phyloP scores from a whole-genome alignment of 53 echinoderm and acorn worm genomes.

The Paracentrotus lividus region DNA sequence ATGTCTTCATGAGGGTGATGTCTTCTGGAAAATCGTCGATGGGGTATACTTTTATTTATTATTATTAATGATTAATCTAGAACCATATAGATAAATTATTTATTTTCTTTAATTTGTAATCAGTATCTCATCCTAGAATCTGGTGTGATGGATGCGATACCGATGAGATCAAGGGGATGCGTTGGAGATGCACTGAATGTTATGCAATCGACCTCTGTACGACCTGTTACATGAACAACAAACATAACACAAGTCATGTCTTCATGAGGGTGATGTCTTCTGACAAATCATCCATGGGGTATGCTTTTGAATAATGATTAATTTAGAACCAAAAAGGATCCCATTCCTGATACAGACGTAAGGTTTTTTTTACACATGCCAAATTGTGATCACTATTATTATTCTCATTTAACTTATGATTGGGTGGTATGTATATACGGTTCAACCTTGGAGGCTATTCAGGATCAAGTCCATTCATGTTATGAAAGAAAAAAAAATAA shows the following conservation, averaged over 20 bases:
- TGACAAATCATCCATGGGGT: constrained; percentile 81
- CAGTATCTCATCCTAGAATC: constrained; percentile 79
- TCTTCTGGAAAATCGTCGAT: constrained; percentile 72
- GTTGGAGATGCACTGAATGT: constrained; percentile 88
- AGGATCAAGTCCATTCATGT: too few relatives aligned
- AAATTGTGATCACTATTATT: too few relatives aligned
- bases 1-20: constrained; percentile 80
- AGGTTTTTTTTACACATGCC: too few relatives aligned
- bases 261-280: constrained; percentile 78
- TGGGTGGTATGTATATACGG: too few relatives aligned
- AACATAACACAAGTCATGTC: constrained; percentile 79
- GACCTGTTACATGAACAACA: constrained; percentile 85
- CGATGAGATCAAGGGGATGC: constrained; percentile 77
- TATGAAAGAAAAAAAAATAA: too few relatives aligned
- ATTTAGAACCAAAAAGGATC: too few relatives aligned
- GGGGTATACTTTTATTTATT: constrained; percentile 67
- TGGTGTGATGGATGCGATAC: constrained; percentile 83
- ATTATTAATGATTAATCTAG: not conserved
- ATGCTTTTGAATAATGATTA: not conserved
- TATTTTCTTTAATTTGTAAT: too few relatives aligned
- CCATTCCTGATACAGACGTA: too few relatives aligned
- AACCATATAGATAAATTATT: too few relatives aligned
- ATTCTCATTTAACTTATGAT: too few relatives aligned
- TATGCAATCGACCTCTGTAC: constrained; percentile 87
- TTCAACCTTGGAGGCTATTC: too few relatives aligned